phyloP scores from a whole-genome alignment of 1,140 invertebrate genomes.

The Aricia agestis region DNA sequence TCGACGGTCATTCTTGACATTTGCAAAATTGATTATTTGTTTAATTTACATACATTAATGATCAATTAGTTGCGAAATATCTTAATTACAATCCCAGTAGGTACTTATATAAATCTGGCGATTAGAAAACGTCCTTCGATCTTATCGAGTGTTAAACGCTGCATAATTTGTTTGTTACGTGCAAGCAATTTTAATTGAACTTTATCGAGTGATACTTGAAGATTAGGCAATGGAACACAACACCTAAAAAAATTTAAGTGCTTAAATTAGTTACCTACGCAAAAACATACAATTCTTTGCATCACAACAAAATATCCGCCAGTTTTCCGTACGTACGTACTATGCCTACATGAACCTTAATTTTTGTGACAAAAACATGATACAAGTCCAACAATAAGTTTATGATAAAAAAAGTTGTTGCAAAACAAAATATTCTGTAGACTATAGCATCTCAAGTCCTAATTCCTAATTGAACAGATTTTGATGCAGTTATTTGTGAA shows the following conservation, averaged over 20 bases:
- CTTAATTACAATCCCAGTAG: neutral
- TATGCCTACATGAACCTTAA: too few species aligned
- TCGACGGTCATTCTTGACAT: slow-evolving; percentile 4
- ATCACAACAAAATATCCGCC: too few species aligned
- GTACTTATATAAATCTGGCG: neutral
- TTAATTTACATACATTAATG: slow-evolving; percentile 3
- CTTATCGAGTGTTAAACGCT: neutral
- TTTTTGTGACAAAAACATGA: too few species aligned
- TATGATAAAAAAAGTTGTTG: too few species aligned
- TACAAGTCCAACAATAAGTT: too few species aligned
- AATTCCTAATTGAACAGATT: too few species aligned
- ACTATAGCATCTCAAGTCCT: too few species aligned
- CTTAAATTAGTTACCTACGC: too few species aligned
- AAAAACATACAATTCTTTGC: too few species aligned
- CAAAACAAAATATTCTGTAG: too few species aligned
- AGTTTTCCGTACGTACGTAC: too few species aligned
- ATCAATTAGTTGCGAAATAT: neutral
- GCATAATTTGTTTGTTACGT: neutral
- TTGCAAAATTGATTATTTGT: neutral
- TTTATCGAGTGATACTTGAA: neutral
- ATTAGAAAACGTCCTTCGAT: slow-evolving; percentile 12
- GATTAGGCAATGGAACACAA: neutral
- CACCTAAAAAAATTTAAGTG: neutral
- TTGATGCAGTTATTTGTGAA: neutral
- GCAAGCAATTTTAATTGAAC: neutral